phyloP scores from a whole-genome alignment of 2,113 vertebrate genomes.

The Dasyprocta punctata region DNA sequence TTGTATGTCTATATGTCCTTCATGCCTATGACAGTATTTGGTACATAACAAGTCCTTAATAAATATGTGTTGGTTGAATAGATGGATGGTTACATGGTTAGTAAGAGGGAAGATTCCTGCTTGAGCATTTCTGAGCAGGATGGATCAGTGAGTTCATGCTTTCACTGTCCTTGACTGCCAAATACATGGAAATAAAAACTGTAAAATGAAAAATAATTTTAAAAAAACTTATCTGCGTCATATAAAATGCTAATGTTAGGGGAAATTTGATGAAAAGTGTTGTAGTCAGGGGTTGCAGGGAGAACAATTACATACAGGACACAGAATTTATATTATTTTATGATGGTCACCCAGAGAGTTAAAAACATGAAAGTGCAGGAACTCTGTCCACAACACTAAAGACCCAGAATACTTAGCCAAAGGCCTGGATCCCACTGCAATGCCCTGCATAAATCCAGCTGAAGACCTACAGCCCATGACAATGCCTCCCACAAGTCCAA shows the following conservation, averaged over 20 bases:
- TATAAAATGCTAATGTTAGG: neutral
- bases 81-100: neutral
- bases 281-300: no score
- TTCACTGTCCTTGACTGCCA: neutral
- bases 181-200: slow-evolving; percentile 20
- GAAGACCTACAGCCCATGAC: no score
- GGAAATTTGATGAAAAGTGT: neutral
- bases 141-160: slow-evolving; percentile 13
- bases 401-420: no score
- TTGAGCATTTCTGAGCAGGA: slow-evolving; percentile 16
- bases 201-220: neutral
- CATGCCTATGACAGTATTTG: neutral
- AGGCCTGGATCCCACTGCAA: no score
- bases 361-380: no score
- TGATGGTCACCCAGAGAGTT: no score
- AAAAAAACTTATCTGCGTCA: neutral
- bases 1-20: slow-evolving; percentile 22
- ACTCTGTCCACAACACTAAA: no score
- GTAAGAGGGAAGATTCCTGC: slow-evolving; percentile 31
- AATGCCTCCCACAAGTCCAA: no score
- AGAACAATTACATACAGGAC: no score
- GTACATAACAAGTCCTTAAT: neutral
- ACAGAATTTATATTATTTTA: no score
- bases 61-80: slow-evolving; percentile 22
- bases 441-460: no score